A percentile compares a stretch with the other conserved stretches of the same genome.
Evolutionary conservation across 2,888 invertebrate species (phyloP).

Genomic region (Cephalotes varians): DNA sequence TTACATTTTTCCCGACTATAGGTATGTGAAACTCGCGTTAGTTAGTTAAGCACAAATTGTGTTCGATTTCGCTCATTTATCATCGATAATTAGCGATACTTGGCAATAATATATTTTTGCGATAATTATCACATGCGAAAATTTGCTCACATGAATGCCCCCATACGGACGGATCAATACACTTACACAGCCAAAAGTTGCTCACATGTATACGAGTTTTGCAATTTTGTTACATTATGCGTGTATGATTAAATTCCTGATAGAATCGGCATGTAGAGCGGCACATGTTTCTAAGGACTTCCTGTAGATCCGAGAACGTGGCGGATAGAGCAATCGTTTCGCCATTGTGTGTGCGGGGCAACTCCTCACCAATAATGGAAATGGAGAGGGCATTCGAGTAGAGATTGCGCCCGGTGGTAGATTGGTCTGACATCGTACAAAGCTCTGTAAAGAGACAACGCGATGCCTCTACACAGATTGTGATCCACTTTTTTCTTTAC

Average conservation of each 20-base stretch:
- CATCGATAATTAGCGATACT: conserved; percentile 13
- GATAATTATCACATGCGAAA: conserved; percentile 31
- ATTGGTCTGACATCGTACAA: conserved; percentile 69
- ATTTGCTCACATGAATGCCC: not conserved
- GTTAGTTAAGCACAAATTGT: not conserved
- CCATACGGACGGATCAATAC: not conserved
- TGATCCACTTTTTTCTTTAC: conserved; percentile 48
- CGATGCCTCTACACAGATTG: conserved; percentile 59
- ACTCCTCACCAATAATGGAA: conserved; percentile 72
- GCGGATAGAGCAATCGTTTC: conserved; percentile 58
- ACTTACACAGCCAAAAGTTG: not conserved
- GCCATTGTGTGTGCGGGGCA: conserved; percentile 57
- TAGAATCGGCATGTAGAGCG: not conserved
- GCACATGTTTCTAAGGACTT: conserved; percentile 9
- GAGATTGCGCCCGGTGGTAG: conserved; percentile 68
- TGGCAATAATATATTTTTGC: conserved; percentile 25
- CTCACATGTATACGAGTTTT: not conserved
- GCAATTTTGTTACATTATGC: conserved; percentile 20
- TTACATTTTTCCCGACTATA: conserved; percentile 22
- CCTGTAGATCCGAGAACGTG: conserved; percentile 15
- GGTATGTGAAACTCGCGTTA: not conserved
- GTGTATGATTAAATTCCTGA: conserved; percentile 18
- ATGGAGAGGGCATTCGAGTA: conserved; percentile 71
- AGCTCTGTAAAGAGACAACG: conserved; percentile 65
- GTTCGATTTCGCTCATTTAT: conserved; percentile 26